Evolutionary conservation across 2,888 invertebrate genomes (phyloP).

Genomic region (Siphonodentalium dalli): DNA sequence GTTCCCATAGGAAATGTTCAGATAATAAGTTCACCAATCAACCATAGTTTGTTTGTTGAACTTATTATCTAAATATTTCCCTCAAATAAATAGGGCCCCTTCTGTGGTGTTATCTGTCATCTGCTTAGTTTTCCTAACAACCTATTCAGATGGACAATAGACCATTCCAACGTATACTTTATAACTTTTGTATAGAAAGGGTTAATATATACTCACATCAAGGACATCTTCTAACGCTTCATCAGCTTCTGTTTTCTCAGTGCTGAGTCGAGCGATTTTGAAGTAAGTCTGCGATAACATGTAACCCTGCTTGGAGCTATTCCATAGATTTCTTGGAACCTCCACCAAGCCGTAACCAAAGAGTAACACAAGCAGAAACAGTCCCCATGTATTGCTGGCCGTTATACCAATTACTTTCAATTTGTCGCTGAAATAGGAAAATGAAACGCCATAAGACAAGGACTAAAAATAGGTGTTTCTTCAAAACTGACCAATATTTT

Average conservation of each 20-base stretch:
- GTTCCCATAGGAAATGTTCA: too few relatives aligned
- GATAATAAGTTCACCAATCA: too few relatives aligned
- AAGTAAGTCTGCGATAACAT: conserved; percentile 88
- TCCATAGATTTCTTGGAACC: conserved; percentile 88
- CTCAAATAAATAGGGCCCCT: too few relatives aligned
- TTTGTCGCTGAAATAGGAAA: conserved; percentile 72
- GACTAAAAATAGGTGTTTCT: background rate
- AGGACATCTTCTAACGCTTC: conserved; percentile 94
- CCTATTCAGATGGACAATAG: too few relatives aligned
- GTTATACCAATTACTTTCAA: conserved; percentile 96
- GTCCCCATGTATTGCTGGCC: conserved; percentile 99
- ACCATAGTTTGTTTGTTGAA: too few relatives aligned
- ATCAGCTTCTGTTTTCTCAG: conserved; percentile 96
- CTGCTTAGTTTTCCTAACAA: too few relatives aligned
- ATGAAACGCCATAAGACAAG: background rate
- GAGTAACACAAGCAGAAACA: conserved; percentile 90
- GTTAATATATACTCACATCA: conserved; percentile 73
- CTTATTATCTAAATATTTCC: too few relatives aligned
- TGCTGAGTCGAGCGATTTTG: conserved; percentile 90
- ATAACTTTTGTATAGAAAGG: too few relatives aligned
- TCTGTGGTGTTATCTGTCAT: too few relatives aligned
- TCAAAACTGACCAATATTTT: too few relatives aligned
- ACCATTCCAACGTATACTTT: too few relatives aligned
- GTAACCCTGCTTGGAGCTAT: conserved; percentile 84
- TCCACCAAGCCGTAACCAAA: conserved; percentile 95